These are phyloP conservation scores for Parapsyche elsis DNA, from an alignment of 1,140 invertebrate species.

Conservation along the genomic window DNA sequence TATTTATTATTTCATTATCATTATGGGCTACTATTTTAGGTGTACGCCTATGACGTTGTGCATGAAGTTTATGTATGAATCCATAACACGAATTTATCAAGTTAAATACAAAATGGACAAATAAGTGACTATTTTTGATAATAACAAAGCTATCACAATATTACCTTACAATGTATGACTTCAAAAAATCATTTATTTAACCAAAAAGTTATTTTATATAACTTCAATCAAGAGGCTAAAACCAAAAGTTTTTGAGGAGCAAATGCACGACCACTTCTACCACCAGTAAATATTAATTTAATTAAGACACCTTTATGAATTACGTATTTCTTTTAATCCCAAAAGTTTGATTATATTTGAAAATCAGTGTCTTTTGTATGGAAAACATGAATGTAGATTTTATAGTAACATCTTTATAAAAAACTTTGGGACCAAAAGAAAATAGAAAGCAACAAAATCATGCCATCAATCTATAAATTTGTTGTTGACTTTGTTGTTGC, in stretches of 20 bases:
- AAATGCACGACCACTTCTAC: constrained; percentile 37
- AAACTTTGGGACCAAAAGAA: constrained; percentile 26
- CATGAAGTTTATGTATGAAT: too few species aligned
- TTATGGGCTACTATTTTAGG: too few species aligned
- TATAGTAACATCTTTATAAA: neutral
- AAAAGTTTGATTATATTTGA: constrained; percentile 1
- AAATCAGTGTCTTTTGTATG: neutral
- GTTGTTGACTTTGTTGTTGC: constrained; percentile 55
- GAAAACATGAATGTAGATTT: neutral
- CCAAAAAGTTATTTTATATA: constrained; percentile 24
- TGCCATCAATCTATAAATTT: constrained; percentile 55
- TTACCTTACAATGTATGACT: neutral
- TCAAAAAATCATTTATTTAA: constrained; percentile 20
- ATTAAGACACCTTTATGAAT: constrained; percentile 21
- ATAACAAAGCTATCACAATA: constrained; percentile 51
- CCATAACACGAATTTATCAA: constrained; percentile 3
- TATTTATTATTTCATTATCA: too few species aligned
- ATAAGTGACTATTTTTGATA: constrained; percentile 44
- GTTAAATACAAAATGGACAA: constrained; percentile 22
- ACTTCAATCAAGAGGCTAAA: constrained; percentile 40
- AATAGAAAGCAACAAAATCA: constrained; percentile 48
- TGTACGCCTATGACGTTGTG: too few species aligned
- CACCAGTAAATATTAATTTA: constrained; percentile 43
- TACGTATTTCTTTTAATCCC: constrained; percentile 46
- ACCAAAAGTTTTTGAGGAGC: constrained; percentile 53